A percentile compares a stretch with the other conserved stretches of the same genome.
Conservation (phyloP, 2,113 vertebrate species). For the Proterorhinus semilunaris region DNA sequence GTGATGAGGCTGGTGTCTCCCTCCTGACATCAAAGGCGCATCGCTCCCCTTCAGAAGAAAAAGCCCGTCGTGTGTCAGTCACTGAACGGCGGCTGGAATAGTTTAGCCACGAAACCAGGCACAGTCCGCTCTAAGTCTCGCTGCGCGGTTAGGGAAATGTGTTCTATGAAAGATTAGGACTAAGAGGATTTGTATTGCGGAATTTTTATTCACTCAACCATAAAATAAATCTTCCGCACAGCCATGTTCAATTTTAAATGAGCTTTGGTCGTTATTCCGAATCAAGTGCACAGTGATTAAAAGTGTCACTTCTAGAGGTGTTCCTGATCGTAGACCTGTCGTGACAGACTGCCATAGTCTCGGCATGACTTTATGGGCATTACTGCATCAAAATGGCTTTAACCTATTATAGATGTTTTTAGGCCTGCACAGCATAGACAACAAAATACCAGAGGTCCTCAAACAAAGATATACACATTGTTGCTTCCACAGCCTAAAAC, state of each 20-base stretch:
- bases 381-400: too few species aligned
- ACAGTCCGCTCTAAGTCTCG: neutral
- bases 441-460: too few species aligned
- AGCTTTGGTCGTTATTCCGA: neutral
- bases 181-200: neutral
- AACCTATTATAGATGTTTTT: too few species aligned
- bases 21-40: slow-evolving; percentile 4
- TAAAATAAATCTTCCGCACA: neutral
- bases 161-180: neutral
- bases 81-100: neutral
- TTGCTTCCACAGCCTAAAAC: too few species aligned
- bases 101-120: neutral
- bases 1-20: slow-evolving; percentile 1
- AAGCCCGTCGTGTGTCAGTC: neutral
- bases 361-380: too few species aligned
- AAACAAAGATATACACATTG: too few species aligned
- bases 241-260: neutral
- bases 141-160: neutral
- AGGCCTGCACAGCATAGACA: too few species aligned
- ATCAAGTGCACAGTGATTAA: neutral
- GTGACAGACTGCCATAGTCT: too few species aligned
- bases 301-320: neutral
- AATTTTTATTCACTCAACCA: neutral
- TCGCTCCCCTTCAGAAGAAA: neutral
- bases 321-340: neutral